Base-by-base conservation (phyloP, 2,888 invertebrate species). In the Allacma fusca region DNA sequence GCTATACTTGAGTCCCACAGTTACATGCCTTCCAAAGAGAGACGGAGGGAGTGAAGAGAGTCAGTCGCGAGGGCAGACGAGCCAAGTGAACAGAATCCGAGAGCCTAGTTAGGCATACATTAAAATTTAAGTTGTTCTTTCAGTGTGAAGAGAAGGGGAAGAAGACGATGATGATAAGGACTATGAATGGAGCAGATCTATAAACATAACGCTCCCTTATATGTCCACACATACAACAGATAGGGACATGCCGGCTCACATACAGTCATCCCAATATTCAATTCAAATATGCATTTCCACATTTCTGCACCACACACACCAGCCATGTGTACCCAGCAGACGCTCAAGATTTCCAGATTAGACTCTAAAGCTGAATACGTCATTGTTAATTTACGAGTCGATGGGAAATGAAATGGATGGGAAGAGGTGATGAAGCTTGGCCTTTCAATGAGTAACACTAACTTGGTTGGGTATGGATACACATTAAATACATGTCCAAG, bases 341-440 rank as follows among this genome's bases (percentile, higher is more conserved):
- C 62, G 62, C n/a, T 62, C 62, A 23, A 62, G 62, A 62, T 62
- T 24, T 62, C 24, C n/a, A 29, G 67, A 67, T 67, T 23, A 67
- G 67, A 67, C 67, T 1, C n/a, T 2, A 67, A 23, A 67, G 29
- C 23, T 28, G 67, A 67, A 34, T 67, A 67, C 67, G 67, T 67
- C 67, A 67, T 67, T 67, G 29, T 67, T 67, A 26, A 67, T 67
- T 67, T 67, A 67, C n/a, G 34, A 67, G 67, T 67, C 67, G 34
- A 67, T 67, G 67, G 29, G 67, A 67, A 67, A 67, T 67, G 28
- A 26, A 67, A 67, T 67, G 67, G 34, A 67, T 67, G 67, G 21
- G n/a, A 13, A 34, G 24, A 67, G 28, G 21, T n/a, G 67, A 67
- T 28, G 67, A 29, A 16, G 67, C 24, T 24, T 62, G 4, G 26